Evolutionary conservation across 92 coral and sea anemone genomes (phyloP).

Genomic region (Parazoanthus swiftii): DNA sequence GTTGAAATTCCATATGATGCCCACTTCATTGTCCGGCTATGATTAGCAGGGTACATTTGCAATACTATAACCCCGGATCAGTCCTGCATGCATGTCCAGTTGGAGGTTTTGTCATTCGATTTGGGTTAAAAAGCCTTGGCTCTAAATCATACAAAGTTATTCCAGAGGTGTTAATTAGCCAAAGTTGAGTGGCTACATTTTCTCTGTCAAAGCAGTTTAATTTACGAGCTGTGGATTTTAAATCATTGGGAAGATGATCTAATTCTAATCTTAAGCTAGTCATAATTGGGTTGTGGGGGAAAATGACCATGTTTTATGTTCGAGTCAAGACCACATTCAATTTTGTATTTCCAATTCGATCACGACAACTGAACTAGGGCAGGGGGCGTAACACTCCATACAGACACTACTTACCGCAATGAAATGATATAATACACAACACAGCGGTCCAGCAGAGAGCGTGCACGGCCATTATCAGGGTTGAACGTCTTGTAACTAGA

Average conservation of each 20-base stretch:
- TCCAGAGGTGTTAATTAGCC: not conserved
- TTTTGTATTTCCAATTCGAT: not conserved
- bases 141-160: no score
- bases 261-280: no score
- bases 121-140: no score
- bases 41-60: no score
- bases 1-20: no score
- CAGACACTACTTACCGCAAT: constrained; percentile 8
- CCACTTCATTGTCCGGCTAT: no score
- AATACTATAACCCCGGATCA: no score
- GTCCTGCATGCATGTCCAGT: no score
- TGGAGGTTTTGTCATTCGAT: no score
- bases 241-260: not conserved
- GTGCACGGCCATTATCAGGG: not conserved
- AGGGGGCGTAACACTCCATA: not conserved
- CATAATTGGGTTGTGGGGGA: no score
- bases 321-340: not conserved
- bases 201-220: not conserved
- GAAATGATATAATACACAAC: not conserved
- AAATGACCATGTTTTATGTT: no score
- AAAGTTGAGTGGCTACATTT: no score
- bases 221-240: not conserved
- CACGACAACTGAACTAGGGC: not conserved
- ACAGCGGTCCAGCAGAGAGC: constrained; percentile 9
- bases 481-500: not conserved